These are phyloP conservation scores for Agapostemon virescens DNA, from an alignment of 2,888 invertebrate genomes.

Conservation along the genomic window DNA sequence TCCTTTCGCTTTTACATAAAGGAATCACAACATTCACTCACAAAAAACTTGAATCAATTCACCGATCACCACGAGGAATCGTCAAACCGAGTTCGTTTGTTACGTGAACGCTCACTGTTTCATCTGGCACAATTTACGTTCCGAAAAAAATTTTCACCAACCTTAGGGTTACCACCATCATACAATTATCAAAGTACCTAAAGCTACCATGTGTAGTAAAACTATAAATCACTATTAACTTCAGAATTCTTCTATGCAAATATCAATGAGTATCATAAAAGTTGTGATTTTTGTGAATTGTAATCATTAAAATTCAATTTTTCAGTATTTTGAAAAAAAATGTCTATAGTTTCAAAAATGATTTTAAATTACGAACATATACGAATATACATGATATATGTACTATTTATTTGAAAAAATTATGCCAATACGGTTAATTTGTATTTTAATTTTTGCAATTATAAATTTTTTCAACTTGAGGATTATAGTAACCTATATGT, in stretches of 20 bases:
- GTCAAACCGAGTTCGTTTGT: constrained; percentile 62
- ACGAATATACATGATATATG: background rate
- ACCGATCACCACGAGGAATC: constrained; percentile 57
- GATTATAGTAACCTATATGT: background rate
- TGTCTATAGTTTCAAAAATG: background rate
- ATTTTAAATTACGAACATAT: background rate
- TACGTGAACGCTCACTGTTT: constrained; percentile 56
- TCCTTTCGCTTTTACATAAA: constrained; percentile 67
- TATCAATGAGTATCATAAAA: background rate
- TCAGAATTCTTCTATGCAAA: constrained; percentile 4
- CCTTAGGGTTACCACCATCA: constrained; percentile 36
- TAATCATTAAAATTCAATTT: background rate
- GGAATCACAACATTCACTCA: constrained; percentile 41
- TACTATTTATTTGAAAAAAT: background rate
- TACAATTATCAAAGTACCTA: constrained; percentile 6
- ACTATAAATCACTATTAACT: background rate
- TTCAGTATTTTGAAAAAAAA: background rate
- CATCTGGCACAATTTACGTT: constrained; percentile 49
- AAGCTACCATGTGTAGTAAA: background rate
- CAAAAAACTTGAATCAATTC: constrained; percentile 21
- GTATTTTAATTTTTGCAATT: background rate
- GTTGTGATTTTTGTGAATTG: background rate
- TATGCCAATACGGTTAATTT: background rate
- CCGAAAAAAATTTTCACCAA: constrained; percentile 49
- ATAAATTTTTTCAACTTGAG: background rate